Conservation (phyloP, 2,888 invertebrate genomes). For the Seira sanloemensis region DNA sequence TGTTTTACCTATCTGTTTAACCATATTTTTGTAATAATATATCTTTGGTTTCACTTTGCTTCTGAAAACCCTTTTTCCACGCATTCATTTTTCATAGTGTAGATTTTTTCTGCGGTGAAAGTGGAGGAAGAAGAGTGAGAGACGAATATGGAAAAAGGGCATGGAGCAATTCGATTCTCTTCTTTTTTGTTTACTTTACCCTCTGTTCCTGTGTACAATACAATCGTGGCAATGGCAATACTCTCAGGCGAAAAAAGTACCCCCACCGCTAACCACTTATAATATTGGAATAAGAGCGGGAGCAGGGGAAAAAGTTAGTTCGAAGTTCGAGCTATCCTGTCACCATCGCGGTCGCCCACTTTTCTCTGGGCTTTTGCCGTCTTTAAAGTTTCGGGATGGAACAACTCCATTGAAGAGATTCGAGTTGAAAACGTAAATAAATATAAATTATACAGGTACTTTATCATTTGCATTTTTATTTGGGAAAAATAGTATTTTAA, state of each 20-base stretch:
- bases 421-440: conserved; percentile 42
- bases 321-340: neutral
- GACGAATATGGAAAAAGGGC: neutral
- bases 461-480: conserved; percentile 54
- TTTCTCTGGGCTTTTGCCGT: neutral
- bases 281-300: conserved; percentile 5
- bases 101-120: neutral
- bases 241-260: conserved; percentile 19
- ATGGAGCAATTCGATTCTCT: conserved; percentile 20
- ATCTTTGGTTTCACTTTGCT: neutral
- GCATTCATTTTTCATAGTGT: conserved; percentile 4
- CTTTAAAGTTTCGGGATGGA: neutral
- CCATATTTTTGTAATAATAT: conserved; percentile 2
- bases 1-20: conserved; percentile 4
- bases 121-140: neutral
- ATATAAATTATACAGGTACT: conserved; percentile 44
- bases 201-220: conserved; percentile 4
- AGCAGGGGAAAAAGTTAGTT: neutral
- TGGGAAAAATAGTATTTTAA: conserved; percentile 20
- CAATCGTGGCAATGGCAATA: neutral
- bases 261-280: neutral
- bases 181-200: conserved; percentile 34
- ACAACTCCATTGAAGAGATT: conserved; percentile 22
- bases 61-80: neutral
- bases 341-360: neutral